Evolutionary conservation across 2,888 invertebrate species (phyloP).

Genomic region (Melanchra persicariae): DNA sequence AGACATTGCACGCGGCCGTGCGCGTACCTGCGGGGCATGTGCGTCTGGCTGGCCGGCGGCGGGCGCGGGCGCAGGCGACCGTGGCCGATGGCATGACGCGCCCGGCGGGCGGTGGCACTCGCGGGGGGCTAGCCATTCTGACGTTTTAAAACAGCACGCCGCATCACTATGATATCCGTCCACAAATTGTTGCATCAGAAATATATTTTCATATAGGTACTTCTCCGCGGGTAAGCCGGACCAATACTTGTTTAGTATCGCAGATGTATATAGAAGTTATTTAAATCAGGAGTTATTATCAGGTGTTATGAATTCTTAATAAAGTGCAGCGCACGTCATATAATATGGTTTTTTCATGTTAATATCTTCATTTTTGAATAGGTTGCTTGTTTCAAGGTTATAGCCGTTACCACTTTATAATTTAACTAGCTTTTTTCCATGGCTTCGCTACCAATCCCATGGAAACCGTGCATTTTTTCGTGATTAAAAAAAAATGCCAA

Average conservation of each 20-base stretch:
- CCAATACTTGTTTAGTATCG: neutral
- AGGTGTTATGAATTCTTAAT: conserved; percentile 15
- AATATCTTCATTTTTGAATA: neutral
- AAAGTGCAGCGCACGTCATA: conserved; percentile 1
- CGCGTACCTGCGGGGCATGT: conserved; percentile 52
- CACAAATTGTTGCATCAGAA: conserved; percentile 53
- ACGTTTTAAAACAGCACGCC: conserved; percentile 20
- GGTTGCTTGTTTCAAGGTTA: neutral
- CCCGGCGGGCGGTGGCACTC: neutral
- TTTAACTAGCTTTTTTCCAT: no score
- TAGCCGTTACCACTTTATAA: no score
- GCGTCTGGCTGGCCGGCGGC: conserved; percentile 12
- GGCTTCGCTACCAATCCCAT: neutral
- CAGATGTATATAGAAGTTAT: neutral
- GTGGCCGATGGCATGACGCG: conserved; percentile 12
- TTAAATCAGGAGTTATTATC: conserved; percentile 7
- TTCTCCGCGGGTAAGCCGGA: neutral
- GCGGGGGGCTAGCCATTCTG: conserved; percentile 14
- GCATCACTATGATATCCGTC: conserved; percentile 36
- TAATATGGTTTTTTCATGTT: conserved; percentile 2
- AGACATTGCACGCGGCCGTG: conserved; percentile 13
- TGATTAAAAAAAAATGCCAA: no score
- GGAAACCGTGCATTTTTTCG: no score
- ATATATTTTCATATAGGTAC: conserved; percentile 8
- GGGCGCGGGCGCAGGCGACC: conserved; percentile 3